A percentile compares a stretch with the other conserved stretches of the same genome.
These are phyloP conservation scores for Trachymyrmex septentrionalis DNA, from an alignment of 1,140 invertebrate species.

Conservation along the genomic window DNA sequence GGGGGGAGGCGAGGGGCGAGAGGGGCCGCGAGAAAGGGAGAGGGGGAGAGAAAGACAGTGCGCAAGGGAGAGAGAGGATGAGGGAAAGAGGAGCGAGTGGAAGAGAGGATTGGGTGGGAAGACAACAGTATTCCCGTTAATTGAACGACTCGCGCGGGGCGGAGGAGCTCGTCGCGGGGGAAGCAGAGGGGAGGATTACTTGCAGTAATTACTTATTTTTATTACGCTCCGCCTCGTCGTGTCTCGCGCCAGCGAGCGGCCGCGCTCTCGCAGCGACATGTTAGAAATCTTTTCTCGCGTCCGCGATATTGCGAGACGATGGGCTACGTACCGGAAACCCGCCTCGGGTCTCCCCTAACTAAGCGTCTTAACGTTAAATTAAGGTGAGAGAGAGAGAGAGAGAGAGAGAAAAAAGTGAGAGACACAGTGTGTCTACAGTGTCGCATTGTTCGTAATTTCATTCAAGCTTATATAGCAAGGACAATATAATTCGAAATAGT, in stretches of 20 bases:
- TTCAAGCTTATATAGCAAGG: too few relatives aligned
- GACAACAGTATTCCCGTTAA: constrained; percentile 86
- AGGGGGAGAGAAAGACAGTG: background rate
- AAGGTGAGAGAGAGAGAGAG: constrained; percentile 10
- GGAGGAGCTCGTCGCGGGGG: constrained; percentile 71
- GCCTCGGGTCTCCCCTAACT: constrained; percentile 18
- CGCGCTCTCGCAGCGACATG: constrained; percentile 46
- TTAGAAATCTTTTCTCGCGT: constrained; percentile 61
- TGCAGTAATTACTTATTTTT: constrained; percentile 86
- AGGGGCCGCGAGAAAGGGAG: constrained; percentile 27
- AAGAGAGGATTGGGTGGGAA: constrained; percentile 78
- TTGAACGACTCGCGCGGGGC: constrained; percentile 84
- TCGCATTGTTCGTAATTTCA: constrained; percentile 24
- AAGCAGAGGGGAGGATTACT: constrained; percentile 81
- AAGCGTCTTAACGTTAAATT: constrained; percentile 55
- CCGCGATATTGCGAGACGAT: constrained; percentile 48
- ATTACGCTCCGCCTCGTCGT: constrained; percentile 83
- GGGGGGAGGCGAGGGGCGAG: constrained; percentile 16
- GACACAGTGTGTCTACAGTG: background rate
- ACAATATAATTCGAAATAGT: constrained; percentile 10
- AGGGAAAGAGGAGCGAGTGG: constrained; percentile 51
- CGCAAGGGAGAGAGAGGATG: background rate
- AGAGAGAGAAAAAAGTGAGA: background rate
- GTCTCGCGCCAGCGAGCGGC: constrained; percentile 52
- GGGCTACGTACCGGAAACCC: constrained; percentile 53